Evolutionary conservation across 2,113 vertebrate genomes (phyloP), one percentile per base, ranked within the genome.

Genomic region (Hoplias malabaricus): DNA sequence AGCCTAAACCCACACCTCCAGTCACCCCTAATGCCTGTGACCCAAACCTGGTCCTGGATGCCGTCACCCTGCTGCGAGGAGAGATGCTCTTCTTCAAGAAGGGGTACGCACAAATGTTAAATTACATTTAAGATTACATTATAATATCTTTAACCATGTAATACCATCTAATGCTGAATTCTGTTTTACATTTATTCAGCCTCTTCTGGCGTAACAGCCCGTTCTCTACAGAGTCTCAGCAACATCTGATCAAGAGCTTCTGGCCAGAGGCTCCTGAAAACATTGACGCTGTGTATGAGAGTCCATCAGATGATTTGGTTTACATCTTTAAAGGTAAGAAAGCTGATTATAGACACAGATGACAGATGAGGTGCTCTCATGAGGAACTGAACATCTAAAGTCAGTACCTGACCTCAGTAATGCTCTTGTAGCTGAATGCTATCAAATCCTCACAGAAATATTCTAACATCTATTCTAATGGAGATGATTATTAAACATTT

Each of bases 61-160:
- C 96, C 16, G 85, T 94, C 1, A 70, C 93, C 63, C 94, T 87
- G 0, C 73, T 96, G 5, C 90, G 95, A 27, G 95, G 96, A 89
- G 96, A 96, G 86, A 87, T 85, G 54, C 1, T 95, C 29, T 95
- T 98, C 90, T 96, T 99, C 87, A 96, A 96, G 88, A 92, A 83
- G 90, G 93, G 87, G 96, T 98, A 94, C 84, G 7, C 2, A 11
- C 4, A 25, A 3, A 50, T 4, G 7, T 34, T 0, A 5, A 9
- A 33, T 6, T 16, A 21, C 2, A 14, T 21, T 0, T 0, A 19
- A 16, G 27, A 4, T 16, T 40, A 43, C 63, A 19, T 33, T 2
- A 10, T 11, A 36, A 36, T 23, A 5, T 21, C 7, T 7, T 36
- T 16, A 63, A 11, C 1, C 11, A 34, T 31, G 12, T 14, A 14